phyloP scores from a whole-genome alignment of 2,797 vertebrate species.

The Mus caroli region DNA sequence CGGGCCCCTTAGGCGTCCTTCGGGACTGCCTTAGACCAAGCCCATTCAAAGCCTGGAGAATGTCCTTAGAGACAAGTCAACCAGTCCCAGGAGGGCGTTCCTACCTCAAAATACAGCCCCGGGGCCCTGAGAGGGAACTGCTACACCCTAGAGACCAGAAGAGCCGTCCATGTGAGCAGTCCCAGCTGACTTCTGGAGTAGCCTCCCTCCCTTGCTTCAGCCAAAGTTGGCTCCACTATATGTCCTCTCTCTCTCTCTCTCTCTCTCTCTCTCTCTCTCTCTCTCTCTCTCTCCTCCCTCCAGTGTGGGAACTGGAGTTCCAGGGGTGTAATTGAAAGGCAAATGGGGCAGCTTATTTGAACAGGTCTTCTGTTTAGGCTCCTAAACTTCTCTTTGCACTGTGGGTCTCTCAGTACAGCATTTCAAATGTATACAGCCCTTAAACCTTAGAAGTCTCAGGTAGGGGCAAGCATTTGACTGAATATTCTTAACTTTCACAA shows the following conservation, averaged over 20 bases:
- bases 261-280: neutral
- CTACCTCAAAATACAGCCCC: neutral
- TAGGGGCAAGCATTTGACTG: neutral
- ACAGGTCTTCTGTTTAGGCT: neutral
- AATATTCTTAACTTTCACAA: neutral
- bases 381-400: neutral
- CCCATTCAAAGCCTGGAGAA: neutral
- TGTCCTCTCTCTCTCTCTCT: no score
- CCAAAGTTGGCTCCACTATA: neutral
- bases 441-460: neutral
- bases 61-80: neutral
- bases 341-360: neutral
- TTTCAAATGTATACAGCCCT: neutral
- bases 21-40: neutral
- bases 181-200: neutral
- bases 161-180: accelerated
- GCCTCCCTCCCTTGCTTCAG: no score
- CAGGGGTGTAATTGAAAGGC: neutral
- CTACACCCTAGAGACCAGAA: neutral
- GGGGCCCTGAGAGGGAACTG: accelerated
- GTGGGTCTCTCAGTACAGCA: neutral
- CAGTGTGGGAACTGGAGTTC: neutral
- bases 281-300: neutral
- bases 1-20: neutral
- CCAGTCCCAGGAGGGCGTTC: neutral